Base-by-base conservation (phyloP, 1,140 invertebrate species). In the Coelopa frigida region DNA sequence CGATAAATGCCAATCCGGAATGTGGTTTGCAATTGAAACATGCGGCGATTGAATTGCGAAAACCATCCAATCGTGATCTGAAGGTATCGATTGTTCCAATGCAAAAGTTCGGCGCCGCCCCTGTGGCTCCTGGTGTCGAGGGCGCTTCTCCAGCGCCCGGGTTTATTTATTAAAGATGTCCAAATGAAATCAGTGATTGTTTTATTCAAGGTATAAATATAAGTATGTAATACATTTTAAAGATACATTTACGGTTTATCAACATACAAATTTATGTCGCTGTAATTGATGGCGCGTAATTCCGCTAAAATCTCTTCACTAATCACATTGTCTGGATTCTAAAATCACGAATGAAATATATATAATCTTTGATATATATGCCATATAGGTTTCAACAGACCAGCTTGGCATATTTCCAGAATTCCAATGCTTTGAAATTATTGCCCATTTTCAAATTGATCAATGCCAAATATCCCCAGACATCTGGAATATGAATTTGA, bases 1-100 rank as follows among this genome's bases (percentile, higher is more conserved):
- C 89, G 1, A 77, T 86, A 3, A 77, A 78, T 8, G 78, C 89
- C 17, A 85, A 90, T 69, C 86, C 87, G 0, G 92, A 94, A 58
- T 92, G 89, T 61, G 83, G 88, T 2, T 64, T 95, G 26, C 92
- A 96, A 66, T 76, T 97, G 48, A 85, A 89, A 14, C 90, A 95
- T 71, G 91, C 90, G 12, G 86, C 88, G 7, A 78, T 77, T 38
- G 77, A 80, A 54, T 70, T 93, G 3, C 52, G 67, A 4, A 69
- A 68, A 43, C 58, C 60, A 4, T 56, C 61, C 1, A 68, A 67
- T 51, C 55, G 61, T 12, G 66, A 69, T 48, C 54, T 69, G 6
- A 69, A 69, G 32, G 53, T 55, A 0, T 58, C 56, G 0, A 68
- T 69, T 46, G 52, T 57, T 7, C 61, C 50, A 3, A 44, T 55